Percentiles rank a stretch among this genome's conserved stretches.
phyloP scores from a whole-genome alignment of 2,113 vertebrate species.

The Crotophaga sulcirostris region DNA sequence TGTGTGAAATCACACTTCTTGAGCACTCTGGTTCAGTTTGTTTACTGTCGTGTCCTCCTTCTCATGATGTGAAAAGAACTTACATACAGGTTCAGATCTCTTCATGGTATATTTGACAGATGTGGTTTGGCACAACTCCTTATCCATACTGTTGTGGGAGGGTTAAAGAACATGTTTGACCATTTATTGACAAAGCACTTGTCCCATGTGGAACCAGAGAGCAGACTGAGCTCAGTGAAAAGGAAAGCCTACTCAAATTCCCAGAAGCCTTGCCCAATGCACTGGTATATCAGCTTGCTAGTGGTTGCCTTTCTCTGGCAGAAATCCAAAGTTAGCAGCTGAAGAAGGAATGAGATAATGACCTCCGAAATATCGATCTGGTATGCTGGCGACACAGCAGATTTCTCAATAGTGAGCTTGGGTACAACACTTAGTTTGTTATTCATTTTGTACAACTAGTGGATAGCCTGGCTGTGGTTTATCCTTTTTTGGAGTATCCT shows the following conservation, averaged over 20 bases:
- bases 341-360: conserved; percentile 66
- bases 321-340: conserved; percentile 53
- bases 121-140: background rate
- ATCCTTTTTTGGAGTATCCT: background rate
- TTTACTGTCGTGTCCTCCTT: background rate
- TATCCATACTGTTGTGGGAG: background rate
- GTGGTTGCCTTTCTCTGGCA: conserved; percentile 40
- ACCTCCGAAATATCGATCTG: conserved; percentile 68
- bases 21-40: background rate
- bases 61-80: background rate
- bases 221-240: conserved; percentile 6
- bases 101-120: background rate
- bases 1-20: background rate
- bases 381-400: conserved; percentile 46
- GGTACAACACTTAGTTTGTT: background rate
- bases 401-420: conserved; percentile 33
- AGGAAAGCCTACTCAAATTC: conserved; percentile 51
- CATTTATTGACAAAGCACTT: background rate
- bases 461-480: background rate
- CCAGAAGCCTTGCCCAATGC: conserved; percentile 21
- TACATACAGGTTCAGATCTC: background rate
- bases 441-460: background rate
- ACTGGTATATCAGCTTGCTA: conserved; percentile 31
- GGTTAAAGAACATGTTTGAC: background rate
- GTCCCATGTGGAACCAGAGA: background rate